Percentiles rank a stretch among this genome's conserved stretches.
Conservation (phyloP, 2,888 invertebrate genomes). For the Panopea generosa region DNA sequence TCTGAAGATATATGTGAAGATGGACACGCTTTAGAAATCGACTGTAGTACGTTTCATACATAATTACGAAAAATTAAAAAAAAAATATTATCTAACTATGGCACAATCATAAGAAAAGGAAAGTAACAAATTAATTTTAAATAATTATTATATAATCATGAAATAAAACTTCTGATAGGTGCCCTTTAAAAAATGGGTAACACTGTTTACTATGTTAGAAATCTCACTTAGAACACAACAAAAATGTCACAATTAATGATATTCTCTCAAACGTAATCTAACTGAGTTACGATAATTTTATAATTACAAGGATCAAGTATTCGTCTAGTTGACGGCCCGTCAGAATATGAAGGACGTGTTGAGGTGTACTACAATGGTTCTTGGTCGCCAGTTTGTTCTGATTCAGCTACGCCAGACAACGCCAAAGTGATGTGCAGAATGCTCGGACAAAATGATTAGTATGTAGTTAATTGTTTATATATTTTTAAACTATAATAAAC, state of each 20-base stretch:
- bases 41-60: slow-evolving; percentile 17
- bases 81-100: no score
- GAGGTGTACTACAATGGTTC: slow-evolving; percentile 58
- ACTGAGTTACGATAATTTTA: neutral
- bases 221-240: no score
- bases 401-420: slow-evolving; percentile 30
- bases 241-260: no score
- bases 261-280: no score
- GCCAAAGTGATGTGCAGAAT: slow-evolving; percentile 57
- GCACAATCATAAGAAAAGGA: no score
- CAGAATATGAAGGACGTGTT: slow-evolving; percentile 43
- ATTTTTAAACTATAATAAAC: no score
- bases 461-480: no score
- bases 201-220: neutral
- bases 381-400: slow-evolving; percentile 61
- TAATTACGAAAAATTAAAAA: no score
- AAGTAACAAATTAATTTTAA: no score
- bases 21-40: neutral
- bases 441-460: slow-evolving; percentile 5
- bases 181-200: neutral
- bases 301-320: slow-evolving; percentile 13
- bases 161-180: neutral
- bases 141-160: no score
- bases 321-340: slow-evolving; percentile 31
- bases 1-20: neutral